phyloP scores from a whole-genome alignment of 2,113 vertebrate species.

The Sporophila hypoxantha region DNA sequence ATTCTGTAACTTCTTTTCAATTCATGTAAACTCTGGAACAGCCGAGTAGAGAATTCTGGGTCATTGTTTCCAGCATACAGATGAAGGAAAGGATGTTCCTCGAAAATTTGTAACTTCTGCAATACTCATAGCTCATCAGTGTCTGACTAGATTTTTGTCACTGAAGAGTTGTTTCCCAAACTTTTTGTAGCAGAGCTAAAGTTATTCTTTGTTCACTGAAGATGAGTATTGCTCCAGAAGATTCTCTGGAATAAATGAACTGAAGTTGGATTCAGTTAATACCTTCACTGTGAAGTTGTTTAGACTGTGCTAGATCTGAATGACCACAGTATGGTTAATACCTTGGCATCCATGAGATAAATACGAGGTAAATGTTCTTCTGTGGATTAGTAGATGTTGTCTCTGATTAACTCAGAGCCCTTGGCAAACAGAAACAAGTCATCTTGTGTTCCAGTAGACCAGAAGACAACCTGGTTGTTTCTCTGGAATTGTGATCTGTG shows the following conservation, averaged over 20 bases:
- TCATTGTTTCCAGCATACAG: background rate
- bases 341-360: background rate
- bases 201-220: background rate
- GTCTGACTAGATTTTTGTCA: background rate
- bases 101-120: background rate
- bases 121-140: background rate
- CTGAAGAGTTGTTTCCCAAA: background rate
- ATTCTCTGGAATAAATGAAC: background rate
- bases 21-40: background rate
- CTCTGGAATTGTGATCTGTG: background rate
- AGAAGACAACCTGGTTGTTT: background rate
- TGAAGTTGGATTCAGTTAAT: background rate
- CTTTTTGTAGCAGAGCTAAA: background rate
- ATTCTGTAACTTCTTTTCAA: background rate
- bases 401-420: background rate
- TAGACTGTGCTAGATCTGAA: background rate
- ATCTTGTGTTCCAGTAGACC: background rate
- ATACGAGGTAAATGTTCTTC: background rate
- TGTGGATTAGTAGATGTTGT: background rate
- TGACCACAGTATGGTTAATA: background rate
- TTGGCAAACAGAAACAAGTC: background rate
- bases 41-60: background rate
- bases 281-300: background rate
- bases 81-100: background rate
- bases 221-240: background rate